phyloP scores from a whole-genome alignment of 2,113 vertebrate genomes.

The Rhombomys opimus region DNA sequence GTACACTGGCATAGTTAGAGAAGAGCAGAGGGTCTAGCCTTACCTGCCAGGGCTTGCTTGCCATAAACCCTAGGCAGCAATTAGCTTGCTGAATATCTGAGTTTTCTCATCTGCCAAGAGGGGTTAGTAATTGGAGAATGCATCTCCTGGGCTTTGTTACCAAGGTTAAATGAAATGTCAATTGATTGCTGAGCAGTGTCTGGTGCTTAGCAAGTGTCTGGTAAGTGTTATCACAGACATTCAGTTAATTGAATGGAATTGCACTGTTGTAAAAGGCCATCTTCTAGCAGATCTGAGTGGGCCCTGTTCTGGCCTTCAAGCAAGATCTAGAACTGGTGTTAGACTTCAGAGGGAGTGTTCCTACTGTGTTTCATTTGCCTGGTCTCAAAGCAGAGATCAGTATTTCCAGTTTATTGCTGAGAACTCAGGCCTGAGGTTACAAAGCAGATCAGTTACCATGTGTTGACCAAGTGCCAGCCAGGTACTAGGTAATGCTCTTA shows the following conservation, averaged over 20 bases:
- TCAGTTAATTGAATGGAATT: constrained; percentile 75
- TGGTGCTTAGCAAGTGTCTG: constrained; percentile 65
- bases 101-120: constrained; percentile 39
- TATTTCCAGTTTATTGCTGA: constrained; percentile 18
- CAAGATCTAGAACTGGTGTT: background rate
- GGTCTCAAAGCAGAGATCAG: background rate
- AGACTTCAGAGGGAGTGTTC: background rate
- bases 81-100: constrained; percentile 39
- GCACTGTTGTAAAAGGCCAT: constrained; percentile 65
- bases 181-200: constrained; percentile 65
- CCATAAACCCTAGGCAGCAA: background rate
- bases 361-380: background rate
- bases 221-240: constrained; percentile 57
- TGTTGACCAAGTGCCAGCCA: background rate
- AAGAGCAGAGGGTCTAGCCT: background rate
- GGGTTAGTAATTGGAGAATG: constrained; percentile 59
- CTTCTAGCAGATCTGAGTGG: constrained; percentile 60
- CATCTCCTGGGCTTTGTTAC: constrained; percentile 32
- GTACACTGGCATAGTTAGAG: background rate
- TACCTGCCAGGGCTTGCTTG: background rate
- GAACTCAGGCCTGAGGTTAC: constrained; percentile 2
- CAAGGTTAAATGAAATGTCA: constrained; percentile 70
- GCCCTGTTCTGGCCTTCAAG: constrained; percentile 14
- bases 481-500: background rate
- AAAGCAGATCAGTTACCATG: background rate